A percentile compares a stretch with the other conserved stretches of the same genome.
phyloP scores from a whole-genome alignment of 2,113 vertebrate genomes.

The Vulpes lagopus region DNA sequence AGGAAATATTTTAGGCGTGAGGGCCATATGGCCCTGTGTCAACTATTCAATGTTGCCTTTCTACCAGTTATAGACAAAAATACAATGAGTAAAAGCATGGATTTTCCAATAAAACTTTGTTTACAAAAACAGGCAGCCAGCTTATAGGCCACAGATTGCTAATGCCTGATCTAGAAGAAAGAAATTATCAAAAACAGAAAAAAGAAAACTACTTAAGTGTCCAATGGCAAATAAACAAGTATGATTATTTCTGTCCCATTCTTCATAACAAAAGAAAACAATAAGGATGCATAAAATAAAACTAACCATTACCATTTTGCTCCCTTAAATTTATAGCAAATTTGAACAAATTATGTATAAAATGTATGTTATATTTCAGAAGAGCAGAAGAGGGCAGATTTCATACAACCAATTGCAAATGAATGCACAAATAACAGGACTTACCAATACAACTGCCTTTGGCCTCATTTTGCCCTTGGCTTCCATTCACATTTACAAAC shows the following conservation, averaged over 20 bases:
- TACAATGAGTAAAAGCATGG: neutral
- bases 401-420: constrained; percentile 1
- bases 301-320: constrained; percentile 4
- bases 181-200: constrained; percentile 47
- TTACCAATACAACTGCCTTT: constrained; percentile 91
- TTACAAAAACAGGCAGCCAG: neutral
- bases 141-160: neutral
- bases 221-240: constrained; percentile 15
- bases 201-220: neutral
- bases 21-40: neutral
- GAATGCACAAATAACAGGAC: constrained; percentile 58
- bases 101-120: constrained; percentile 13
- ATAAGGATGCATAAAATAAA: constrained; percentile 39
- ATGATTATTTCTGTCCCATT: constrained; percentile 6
- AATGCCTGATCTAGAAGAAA: neutral
- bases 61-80: constrained; percentile 36
- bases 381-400: neutral
- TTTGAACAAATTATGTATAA: neutral
- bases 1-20: constrained; percentile 31
- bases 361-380: neutral
- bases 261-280: constrained; percentile 42
- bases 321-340: constrained; percentile 16
- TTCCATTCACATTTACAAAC: constrained; percentile 93
- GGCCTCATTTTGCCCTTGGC: constrained; percentile 87
- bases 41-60: neutral